Evolutionary conservation across 2,113 vertebrate genomes (phyloP).

Genomic region (Drymodes brunneopygia): DNA sequence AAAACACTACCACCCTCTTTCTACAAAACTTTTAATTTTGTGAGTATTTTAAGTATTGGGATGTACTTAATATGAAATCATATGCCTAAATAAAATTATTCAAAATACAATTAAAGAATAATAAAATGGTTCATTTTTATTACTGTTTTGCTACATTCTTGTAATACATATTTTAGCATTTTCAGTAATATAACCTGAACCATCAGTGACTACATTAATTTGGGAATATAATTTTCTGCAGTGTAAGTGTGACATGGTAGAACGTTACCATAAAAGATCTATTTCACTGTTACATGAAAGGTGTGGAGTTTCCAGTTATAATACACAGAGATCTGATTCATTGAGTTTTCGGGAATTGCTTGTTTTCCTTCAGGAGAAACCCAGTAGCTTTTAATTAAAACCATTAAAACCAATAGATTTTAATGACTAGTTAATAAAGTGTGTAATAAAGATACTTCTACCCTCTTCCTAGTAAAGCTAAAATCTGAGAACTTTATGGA

Average conservation of each 20-base stretch:
- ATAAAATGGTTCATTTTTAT: not conserved
- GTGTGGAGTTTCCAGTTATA: not conserved
- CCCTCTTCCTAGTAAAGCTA: not conserved
- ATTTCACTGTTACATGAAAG: not conserved
- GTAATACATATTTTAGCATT: not conserved
- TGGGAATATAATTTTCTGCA: fast-evolving
- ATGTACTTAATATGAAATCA: not conserved
- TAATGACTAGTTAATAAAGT: slow-evolving; percentile 1
- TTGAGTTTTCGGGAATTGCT: not conserved
- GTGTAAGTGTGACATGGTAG: not conserved
- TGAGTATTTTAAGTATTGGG: not conserved
- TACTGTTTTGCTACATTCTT: not conserved
- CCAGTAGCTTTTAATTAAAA: not conserved
- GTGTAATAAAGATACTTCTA: not conserved
- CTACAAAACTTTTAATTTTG: not conserved
- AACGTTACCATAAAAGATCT: not conserved
- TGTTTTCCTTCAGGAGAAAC: not conserved
- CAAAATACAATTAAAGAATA: not conserved
- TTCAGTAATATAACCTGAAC: not conserved
- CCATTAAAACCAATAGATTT: not conserved
- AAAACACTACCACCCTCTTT: not conserved
- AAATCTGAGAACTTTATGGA: not conserved
- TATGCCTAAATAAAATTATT: not conserved
- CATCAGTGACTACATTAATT: not conserved
- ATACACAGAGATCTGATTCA: not conserved